Evolutionary conservation across 2,888 invertebrate species (phyloP).

Genomic region (Polyommatus iphigenia): DNA sequence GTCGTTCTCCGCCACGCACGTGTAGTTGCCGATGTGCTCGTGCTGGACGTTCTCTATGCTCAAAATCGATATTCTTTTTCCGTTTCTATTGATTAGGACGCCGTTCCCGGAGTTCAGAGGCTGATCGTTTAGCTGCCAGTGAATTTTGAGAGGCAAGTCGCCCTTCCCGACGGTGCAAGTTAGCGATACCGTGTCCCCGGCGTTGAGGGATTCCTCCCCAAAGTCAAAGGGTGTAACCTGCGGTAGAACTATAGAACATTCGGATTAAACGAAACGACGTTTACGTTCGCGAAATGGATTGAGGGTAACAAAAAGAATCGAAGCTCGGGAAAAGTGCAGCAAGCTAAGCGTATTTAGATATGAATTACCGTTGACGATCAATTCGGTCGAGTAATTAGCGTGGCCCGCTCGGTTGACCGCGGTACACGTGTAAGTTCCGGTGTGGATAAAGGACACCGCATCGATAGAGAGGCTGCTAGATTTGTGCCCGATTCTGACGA

Average conservation of each 20-base stretch:
- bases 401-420: conserved; percentile 85
- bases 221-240: conserved; percentile 90
- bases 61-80: conserved; percentile 84
- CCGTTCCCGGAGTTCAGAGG: conserved; percentile 77
- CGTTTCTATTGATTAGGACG: conserved; percentile 80
- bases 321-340: conserved; percentile 3
- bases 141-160: conserved; percentile 84
- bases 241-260: conserved; percentile 82
- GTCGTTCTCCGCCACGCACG: conserved; percentile 83
- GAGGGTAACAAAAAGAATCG: neutral
- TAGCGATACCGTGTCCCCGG: conserved; percentile 85
- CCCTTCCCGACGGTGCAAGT: conserved; percentile 87
- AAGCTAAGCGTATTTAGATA: neutral
- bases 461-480: conserved; percentile 87
- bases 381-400: conserved; percentile 82
- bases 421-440: conserved; percentile 87
- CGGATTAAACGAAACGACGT: conserved; percentile 13
- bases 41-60: conserved; percentile 82
- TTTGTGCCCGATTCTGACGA: conserved; percentile 81
- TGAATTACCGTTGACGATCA: conserved; percentile 85
- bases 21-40: conserved; percentile 82
- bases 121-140: conserved; percentile 84
- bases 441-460: conserved; percentile 85
- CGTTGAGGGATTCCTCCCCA: conserved; percentile 86
- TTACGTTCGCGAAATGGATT: neutral